These are phyloP conservation scores for Therioaphis trifolii DNA, from an alignment of 2,888 invertebrate genomes.

Conservation along the genomic window DNA sequence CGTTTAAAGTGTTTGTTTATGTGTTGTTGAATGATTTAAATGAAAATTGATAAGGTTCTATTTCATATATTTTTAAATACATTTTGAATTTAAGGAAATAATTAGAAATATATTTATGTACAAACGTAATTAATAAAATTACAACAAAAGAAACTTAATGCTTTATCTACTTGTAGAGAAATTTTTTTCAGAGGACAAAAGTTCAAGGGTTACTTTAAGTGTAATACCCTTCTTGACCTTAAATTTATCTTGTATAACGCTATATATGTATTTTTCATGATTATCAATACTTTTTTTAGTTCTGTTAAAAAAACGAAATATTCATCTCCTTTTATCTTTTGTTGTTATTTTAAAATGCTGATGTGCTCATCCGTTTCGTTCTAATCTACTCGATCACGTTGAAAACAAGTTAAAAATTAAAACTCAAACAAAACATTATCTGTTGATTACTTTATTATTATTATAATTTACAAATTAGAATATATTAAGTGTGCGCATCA, in stretches of 20 bases:
- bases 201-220: slow-evolving; percentile 23
- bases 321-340: background rate
- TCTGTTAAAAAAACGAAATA: background rate
- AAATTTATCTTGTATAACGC: background rate
- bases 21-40: too few relatives aligned
- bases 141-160: slow-evolving; percentile 2
- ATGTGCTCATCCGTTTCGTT: slow-evolving; percentile 3
- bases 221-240: slow-evolving; percentile 11
- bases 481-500: too few relatives aligned
- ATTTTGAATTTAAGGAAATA: too few relatives aligned
- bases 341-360: background rate
- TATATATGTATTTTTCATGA: background rate
- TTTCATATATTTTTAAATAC: too few relatives aligned
- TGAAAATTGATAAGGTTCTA: too few relatives aligned
- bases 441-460: too few relatives aligned
- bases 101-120: too few relatives aligned
- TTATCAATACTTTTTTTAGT: background rate
- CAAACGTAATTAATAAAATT: too few relatives aligned
- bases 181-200: slow-evolving; percentile 3
- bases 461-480: too few relatives aligned
- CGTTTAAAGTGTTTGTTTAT: too few relatives aligned
- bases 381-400: background rate
- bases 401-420: background rate
- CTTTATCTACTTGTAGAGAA: background rate
- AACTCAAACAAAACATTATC: too few relatives aligned